These are phyloP conservation scores for Syngnathus acus DNA, from an alignment of 2,797 vertebrate genomes.

Conservation along the genomic window DNA sequence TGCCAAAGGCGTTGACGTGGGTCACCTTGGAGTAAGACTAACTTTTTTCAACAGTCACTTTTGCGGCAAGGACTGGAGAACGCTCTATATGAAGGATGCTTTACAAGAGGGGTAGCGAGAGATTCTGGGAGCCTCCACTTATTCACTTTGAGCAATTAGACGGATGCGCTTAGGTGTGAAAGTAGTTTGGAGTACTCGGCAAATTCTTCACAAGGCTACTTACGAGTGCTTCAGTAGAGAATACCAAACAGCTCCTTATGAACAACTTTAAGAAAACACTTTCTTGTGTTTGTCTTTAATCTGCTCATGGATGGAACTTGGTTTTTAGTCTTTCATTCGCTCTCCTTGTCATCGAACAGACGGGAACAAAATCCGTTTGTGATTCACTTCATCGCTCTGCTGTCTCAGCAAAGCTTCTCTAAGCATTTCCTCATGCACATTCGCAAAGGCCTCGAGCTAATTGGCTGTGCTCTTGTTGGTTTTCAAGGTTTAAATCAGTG, in stretches of 20 bases:
- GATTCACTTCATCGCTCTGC: constrained; percentile 15
- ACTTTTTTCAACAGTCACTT: constrained; percentile 24
- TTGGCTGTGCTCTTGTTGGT: constrained; percentile 8
- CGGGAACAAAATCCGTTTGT: constrained; percentile 9
- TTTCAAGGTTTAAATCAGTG: constrained; percentile 1
- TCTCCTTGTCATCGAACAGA: constrained; percentile 25
- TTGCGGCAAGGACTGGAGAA: constrained; percentile 16
- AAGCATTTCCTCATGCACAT: constrained; percentile 4
- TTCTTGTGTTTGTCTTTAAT: constrained; percentile 37
- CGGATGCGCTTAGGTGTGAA: constrained; percentile 5
- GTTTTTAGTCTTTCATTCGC: constrained; percentile 9
- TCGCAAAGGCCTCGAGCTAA: constrained; percentile 30
- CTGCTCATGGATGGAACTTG: constrained; percentile 23
- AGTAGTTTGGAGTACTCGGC: constrained; percentile 5
- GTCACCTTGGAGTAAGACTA: constrained; percentile 38
- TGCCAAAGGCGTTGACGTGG: constrained; percentile 18
- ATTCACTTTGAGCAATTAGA: constrained; percentile 34
- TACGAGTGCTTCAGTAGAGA: constrained; percentile 15
- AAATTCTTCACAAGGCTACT: constrained; percentile 12
- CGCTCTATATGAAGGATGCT: constrained; percentile 20
- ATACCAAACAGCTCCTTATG: constrained; percentile 30
- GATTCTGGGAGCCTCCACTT: constrained; percentile 22
- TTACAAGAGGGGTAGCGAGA: constrained; percentile 11
- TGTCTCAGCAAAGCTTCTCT: constrained; percentile 4
- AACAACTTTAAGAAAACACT: constrained; percentile 12